Base-by-base conservation (phyloP, 2,888 invertebrate genomes). In the Rhingia campestris region DNA sequence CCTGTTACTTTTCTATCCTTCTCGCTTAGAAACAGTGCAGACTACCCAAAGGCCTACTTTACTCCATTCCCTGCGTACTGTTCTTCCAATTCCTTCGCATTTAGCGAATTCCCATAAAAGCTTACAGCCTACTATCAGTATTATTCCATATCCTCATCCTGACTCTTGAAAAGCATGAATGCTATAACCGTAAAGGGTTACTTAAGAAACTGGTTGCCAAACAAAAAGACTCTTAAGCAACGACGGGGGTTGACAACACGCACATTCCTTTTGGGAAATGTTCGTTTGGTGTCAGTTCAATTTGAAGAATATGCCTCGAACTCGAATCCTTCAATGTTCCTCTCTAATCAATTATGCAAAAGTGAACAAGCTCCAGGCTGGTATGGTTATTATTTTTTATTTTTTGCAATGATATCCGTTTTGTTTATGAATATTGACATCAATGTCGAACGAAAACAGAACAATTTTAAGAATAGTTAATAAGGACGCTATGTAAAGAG, bases 341-440 rank as follows among this genome's bases (percentile, higher is more conserved):
- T 58, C 77, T 82, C 82, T 79, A 74, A 82, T 82, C 82, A 82
- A 82, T 82, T 82, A 82, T 82, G 82, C 69, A 82, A 74, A 82
- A 37, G 72, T n/a, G n/a, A 66, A 58, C 30, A 53, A 39, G n/a
- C 61, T 53, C 9, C 9, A 59, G 41, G 41, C 14, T 58, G 51
- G 10, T n/a, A n/a, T n/a, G n/a, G 10, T 41, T 7, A 37, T 51
- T 10, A 41, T 39, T 54, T 33, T 14, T 47, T 64, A 59, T 66
- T 6, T 7, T 49, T 47, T 22, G 22, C 49, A 63, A 58, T 64
- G 30, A 66, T 63, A 61, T 63, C 43, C n/a, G 10, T 51, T 64
- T 54, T 67, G 66, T 67, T 45, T 53, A 10, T 47, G 53, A 53
- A 72, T 72, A 72, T 54, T 59, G 61, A 56, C 56, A 35, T 64